Conservation (phyloP, 2,797 vertebrate genomes). For the Diceros bicornis region DNA sequence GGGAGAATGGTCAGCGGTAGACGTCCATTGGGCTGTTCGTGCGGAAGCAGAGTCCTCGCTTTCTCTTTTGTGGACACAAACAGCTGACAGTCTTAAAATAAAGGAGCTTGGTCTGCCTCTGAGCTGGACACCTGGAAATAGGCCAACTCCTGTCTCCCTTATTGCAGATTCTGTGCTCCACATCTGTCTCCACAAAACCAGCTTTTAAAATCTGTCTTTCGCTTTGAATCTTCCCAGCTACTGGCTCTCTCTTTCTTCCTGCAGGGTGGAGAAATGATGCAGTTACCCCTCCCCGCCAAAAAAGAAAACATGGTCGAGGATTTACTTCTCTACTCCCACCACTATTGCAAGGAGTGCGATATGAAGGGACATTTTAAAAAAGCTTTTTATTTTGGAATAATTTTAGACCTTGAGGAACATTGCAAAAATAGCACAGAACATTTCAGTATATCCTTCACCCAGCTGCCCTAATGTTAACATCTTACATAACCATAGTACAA, state of each 20-base stretch:
- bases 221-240: neutral
- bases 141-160: neutral
- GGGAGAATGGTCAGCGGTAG: neutral
- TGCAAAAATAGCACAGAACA: neutral
- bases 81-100: conserved; percentile 60
- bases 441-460: neutral
- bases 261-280: neutral
- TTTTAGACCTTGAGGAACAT: conserved; percentile 9
- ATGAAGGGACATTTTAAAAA: neutral
- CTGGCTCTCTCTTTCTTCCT: neutral
- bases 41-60: neutral
- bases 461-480: neutral
- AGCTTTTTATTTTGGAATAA: conserved; percentile 38
- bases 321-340: neutral
- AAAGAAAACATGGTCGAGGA: neutral
- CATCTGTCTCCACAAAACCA: neutral
- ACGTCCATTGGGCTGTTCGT: neutral
- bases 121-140: neutral
- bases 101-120: neutral
- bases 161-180: neutral
- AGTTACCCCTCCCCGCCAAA: neutral
- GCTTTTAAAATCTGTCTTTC: neutral
- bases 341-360: neutral
- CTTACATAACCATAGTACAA: neutral
- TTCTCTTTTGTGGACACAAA: neutral